Evolutionary conservation across 2,888 invertebrate genomes (phyloP), one percentile per base, ranked within the genome.

Genomic region (Girardia tigrina): DNA sequence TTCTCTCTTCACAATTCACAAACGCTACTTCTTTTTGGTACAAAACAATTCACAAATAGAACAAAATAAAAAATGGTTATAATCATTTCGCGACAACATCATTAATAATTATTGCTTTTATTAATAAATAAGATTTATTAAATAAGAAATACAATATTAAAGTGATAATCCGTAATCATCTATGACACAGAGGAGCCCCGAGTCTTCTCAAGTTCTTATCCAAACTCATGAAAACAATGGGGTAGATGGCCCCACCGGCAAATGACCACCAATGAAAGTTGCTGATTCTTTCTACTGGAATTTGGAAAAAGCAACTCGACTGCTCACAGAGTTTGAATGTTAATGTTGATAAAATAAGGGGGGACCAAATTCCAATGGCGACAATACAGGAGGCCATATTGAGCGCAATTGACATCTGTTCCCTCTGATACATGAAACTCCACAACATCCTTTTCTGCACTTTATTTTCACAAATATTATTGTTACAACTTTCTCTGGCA

Each of bases 191-290:
- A 8, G 56, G 56, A 56, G 56, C 56, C n/a, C 56, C 56, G n/a
- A 56, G 6, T 2, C 56, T n/a, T 56, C 56, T 56, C 4, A 56
- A 16, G n/a, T 56, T 56, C 23, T 56, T 56, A 16, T 56, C 56
- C 23, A 56, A 56, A 56, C 56, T 20, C 56, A 56, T 56, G n/a
- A 20, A 56, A 20, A 56, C 56, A n/a, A 56, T 16, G 6, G 56
- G 56, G n/a, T 56, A 56, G 23, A 56, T 56, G 56, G 56, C 56
- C 23, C 56, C 56, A 56, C 56, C 56, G n/a, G 77, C 73, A 75
- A 78, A 79, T 0, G 79, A 79, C 42, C 78, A 29, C 79, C 79
- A 79, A 72, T 79, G 78, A 73, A 79, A 78, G 28, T 76, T 75
- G 28, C 28, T 70, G 14, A 76, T 29, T 75, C 74, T 42, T 20